phyloP scores from a whole-genome alignment of 2,797 vertebrate species.

The Pelodytes ibericus region DNA sequence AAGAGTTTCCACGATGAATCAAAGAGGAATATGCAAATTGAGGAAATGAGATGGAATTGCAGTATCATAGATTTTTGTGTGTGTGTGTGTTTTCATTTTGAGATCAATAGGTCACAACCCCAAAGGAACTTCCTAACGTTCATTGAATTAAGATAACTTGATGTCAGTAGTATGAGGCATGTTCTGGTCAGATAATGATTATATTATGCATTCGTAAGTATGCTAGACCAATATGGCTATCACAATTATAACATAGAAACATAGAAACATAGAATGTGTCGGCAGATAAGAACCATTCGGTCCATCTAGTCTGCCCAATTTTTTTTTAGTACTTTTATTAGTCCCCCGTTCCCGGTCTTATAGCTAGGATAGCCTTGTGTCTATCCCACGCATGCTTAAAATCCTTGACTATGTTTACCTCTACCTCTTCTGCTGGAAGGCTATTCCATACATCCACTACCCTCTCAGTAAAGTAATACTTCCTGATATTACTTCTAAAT shows the following conservation, averaged over 20 bases:
- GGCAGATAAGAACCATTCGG: too few relatives aligned
- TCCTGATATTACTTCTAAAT: too few relatives aligned
- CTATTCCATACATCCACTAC: too few relatives aligned
- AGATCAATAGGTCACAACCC: constrained; percentile 33
- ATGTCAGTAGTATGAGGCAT: constrained; percentile 2
- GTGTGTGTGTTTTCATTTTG: background rate
- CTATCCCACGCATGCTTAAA: too few relatives aligned
- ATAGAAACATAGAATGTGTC: too few relatives aligned
- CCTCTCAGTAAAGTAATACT: too few relatives aligned
- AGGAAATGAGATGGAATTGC: background rate
- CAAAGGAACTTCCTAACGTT: background rate
- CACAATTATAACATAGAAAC: background rate
- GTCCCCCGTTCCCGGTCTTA: too few relatives aligned
- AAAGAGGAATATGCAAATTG: background rate
- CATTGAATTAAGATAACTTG: constrained; percentile 13
- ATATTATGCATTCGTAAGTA: background rate
- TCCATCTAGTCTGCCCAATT: too few relatives aligned
- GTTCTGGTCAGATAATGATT: background rate
- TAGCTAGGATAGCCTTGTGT: too few relatives aligned
- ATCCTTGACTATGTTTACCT: too few relatives aligned
- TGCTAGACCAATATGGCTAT: background rate
- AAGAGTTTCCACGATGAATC: background rate
- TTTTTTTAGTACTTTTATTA: too few relatives aligned
- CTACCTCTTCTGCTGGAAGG: too few relatives aligned
- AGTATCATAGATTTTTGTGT: background rate